Evolutionary conservation across 2,797 vertebrate genomes (phyloP).

Genomic region (Kryptolebias ocellatus): DNA sequence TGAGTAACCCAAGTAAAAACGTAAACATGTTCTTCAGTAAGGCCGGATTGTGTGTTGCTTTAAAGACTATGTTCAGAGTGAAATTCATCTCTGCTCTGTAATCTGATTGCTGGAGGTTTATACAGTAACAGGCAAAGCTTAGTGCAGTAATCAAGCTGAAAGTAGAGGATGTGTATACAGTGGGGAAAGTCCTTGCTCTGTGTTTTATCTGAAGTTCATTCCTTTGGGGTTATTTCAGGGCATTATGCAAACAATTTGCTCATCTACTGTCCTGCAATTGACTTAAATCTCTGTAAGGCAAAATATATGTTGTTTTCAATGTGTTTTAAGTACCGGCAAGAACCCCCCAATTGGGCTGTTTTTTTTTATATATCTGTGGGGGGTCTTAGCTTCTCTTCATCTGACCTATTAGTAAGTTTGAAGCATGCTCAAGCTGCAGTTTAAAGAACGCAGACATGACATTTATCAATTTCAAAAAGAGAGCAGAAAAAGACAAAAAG

Average conservation of each 20-base stretch:
- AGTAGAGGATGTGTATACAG: background rate
- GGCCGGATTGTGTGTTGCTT: background rate
- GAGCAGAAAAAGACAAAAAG: background rate
- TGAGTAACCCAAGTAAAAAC: background rate
- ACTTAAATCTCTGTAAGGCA: background rate
- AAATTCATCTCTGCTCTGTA: background rate
- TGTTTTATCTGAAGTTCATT: slow-evolving; percentile 1
- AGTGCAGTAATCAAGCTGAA: background rate
- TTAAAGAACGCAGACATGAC: background rate
- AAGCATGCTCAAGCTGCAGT: slow-evolving; percentile 26
- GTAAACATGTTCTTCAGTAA: background rate
- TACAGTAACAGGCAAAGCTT: background rate
- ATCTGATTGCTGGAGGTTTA: background rate
- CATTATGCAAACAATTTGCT: too few relatives aligned
- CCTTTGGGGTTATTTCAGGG: background rate
- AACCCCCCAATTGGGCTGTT: background rate
- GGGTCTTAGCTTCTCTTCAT: slow-evolving; percentile 14
- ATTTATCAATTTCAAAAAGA: slow-evolving; percentile 1
- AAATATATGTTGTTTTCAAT: background rate
- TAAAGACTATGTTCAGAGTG: background rate
- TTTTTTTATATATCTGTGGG: background rate
- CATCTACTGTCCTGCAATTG: background rate
- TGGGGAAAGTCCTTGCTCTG: background rate
- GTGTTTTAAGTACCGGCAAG: background rate
- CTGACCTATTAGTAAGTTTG: slow-evolving; percentile 25